Conservation (phyloP, 1,140 invertebrate genomes). For the Lineus longissimus region DNA sequence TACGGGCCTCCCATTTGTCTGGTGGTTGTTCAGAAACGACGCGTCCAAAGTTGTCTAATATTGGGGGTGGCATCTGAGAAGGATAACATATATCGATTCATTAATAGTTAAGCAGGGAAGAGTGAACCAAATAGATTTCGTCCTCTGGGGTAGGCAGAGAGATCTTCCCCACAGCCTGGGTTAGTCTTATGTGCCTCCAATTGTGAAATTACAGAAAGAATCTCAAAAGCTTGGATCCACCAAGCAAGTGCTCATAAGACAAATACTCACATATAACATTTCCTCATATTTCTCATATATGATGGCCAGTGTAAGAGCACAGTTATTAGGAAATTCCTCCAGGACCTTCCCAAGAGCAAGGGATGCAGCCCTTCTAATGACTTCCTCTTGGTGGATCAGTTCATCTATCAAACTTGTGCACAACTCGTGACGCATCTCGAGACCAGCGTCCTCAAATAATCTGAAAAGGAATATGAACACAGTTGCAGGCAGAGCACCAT, state of each 20-base stretch:
- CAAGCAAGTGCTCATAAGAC: background rate
- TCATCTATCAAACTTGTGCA: conserved; percentile 64
- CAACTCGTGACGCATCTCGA: conserved; percentile 60
- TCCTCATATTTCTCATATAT: conserved; percentile 75
- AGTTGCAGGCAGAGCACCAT: conserved; percentile 4
- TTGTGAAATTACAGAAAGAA: too few relatives aligned
- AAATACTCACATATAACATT: conserved; percentile 62
- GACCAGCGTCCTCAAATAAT: conserved; percentile 64
- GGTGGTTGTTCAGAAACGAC: conserved; percentile 72
- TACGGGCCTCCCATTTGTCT: conserved; percentile 82
- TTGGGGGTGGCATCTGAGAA: conserved; percentile 74
- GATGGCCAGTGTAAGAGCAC: conserved; percentile 61
- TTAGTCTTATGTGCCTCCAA: conserved; percentile 84
- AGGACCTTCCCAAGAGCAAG: conserved; percentile 70
- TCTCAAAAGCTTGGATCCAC: too few relatives aligned
- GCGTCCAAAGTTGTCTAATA: conserved; percentile 87
- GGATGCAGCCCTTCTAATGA: conserved; percentile 74
- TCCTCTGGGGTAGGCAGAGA: conserved; percentile 63
- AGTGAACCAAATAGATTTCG: conserved; percentile 61
- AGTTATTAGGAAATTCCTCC: conserved; percentile 56
- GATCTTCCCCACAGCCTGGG: conserved; percentile 56
- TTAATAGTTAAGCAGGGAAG: background rate
- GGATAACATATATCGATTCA: conserved; percentile 5
- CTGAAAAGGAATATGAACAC: too few relatives aligned
- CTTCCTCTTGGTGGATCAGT: conserved; percentile 72